These are phyloP conservation scores for Phrynosoma blainvillii DNA, from an alignment of 2,113 vertebrate genomes.

Conservation along the genomic window DNA sequence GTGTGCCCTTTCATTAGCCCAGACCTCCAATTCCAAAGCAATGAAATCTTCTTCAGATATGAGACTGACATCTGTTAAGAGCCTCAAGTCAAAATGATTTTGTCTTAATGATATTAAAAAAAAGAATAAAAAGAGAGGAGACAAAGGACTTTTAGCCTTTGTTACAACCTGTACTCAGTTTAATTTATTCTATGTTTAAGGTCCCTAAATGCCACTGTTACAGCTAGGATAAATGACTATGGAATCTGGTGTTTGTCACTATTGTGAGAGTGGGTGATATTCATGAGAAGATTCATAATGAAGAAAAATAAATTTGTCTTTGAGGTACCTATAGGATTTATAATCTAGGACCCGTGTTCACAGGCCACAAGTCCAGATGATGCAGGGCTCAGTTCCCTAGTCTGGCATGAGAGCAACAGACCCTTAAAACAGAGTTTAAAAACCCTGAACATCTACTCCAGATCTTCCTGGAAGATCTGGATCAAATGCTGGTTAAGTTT, in stretches of 20 bases:
- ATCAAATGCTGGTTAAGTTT: no score
- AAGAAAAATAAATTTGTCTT: background rate
- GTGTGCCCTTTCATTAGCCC: constrained; percentile 16
- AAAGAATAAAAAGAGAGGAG: background rate
- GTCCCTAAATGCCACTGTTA: background rate
- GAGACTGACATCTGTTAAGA: constrained; percentile 44
- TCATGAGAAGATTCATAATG: fast-evolving
- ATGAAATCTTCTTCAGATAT: constrained; percentile 12
- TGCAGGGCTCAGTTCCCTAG: background rate
- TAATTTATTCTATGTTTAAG: background rate
- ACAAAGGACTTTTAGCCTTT: background rate
- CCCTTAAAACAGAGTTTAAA: no score
- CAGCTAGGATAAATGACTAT: background rate
- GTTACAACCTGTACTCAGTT: fast-evolving
- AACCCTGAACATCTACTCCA: no score
- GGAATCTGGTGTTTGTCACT: background rate
- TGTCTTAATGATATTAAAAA: constrained; percentile 13
- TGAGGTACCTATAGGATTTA: background rate
- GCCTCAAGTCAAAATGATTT: constrained; percentile 37
- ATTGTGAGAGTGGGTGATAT: background rate
- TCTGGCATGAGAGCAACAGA: no score
- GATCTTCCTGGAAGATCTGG: no score
- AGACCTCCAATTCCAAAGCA: constrained; percentile 33
- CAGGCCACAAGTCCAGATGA: background rate
- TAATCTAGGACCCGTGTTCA: background rate